Conservation (phyloP, 2,113 vertebrate genomes). For the Eolophus roseicapilla region DNA sequence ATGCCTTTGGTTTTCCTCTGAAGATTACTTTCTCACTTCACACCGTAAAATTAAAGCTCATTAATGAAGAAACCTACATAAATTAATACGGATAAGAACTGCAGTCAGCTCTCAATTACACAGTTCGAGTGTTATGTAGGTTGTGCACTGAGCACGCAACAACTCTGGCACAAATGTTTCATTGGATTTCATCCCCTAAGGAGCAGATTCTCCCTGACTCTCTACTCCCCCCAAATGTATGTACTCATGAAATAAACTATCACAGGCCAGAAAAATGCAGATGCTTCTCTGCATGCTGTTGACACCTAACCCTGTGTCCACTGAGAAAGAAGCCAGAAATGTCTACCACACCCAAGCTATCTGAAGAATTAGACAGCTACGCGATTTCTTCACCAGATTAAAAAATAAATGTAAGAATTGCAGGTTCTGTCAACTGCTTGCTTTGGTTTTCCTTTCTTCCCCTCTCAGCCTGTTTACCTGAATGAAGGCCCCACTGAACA, state of each 20-base stretch:
- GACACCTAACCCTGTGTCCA: neutral
- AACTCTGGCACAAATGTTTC: neutral
- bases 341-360: conserved; percentile 18
- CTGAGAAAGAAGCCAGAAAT: neutral
- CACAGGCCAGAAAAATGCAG: conserved; percentile 52
- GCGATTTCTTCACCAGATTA: neutral
- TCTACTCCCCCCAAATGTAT: conserved; percentile 23
- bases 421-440: neutral
- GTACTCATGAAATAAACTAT: conserved; percentile 49
- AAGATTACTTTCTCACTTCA: neutral
- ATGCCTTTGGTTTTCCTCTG: neutral
- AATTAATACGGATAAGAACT: neutral
- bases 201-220: conserved; percentile 34
- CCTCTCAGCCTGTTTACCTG: neutral
- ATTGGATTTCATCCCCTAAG: conserved; percentile 41
- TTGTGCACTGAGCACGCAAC: neutral
- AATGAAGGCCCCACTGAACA: neutral
- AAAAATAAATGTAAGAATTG: neutral
- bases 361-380: conserved; percentile 10
- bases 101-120: neutral
- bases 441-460: neutral
- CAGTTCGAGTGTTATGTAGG: neutral
- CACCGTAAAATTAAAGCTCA: neutral
- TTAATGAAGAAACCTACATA: neutral
- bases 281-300: conserved; percentile 48